phyloP scores from a whole-genome alignment of 2,113 vertebrate species.

The Tonatia bakeri region DNA sequence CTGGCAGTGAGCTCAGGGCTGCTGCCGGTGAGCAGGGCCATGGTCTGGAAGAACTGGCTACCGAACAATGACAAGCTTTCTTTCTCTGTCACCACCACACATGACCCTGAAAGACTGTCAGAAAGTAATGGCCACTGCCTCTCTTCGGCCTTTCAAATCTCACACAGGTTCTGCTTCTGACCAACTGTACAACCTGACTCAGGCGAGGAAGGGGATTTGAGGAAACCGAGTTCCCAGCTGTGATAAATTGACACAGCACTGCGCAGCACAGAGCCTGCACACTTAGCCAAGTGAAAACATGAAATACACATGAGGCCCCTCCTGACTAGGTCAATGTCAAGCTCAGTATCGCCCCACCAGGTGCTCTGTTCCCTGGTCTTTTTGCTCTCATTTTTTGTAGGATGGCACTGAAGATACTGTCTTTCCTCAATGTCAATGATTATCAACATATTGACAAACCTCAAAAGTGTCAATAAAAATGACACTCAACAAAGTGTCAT shows the following conservation, averaged over 20 bases:
- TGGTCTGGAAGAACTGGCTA: neutral
- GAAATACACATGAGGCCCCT: neutral
- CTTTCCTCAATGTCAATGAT: neutral
- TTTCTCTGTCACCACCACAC: neutral
- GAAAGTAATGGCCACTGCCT: neutral
- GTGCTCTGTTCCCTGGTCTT: neutral
- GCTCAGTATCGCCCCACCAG: rapidly evolving
- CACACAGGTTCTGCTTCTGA: neutral
- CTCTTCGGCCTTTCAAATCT: neutral
- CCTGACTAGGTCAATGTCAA: neutral
- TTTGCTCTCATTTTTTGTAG: neutral
- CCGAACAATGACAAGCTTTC: no score
- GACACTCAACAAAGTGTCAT: neutral
- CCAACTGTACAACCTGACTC: neutral
- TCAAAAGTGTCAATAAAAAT: neutral
- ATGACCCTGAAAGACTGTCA: neutral
- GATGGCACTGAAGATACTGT: neutral
- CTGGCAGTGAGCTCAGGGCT: rapidly evolving
- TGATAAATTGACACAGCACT: neutral
- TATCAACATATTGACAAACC: neutral
- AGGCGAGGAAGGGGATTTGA: neutral
- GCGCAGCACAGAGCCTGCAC: neutral
- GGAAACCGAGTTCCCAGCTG: neutral
- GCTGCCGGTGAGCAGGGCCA: no score
- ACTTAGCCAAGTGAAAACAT: neutral